These are phyloP conservation scores for Adineta ricciae DNA, from an alignment of 2,888 invertebrate genomes.

Conservation along the genomic window DNA sequence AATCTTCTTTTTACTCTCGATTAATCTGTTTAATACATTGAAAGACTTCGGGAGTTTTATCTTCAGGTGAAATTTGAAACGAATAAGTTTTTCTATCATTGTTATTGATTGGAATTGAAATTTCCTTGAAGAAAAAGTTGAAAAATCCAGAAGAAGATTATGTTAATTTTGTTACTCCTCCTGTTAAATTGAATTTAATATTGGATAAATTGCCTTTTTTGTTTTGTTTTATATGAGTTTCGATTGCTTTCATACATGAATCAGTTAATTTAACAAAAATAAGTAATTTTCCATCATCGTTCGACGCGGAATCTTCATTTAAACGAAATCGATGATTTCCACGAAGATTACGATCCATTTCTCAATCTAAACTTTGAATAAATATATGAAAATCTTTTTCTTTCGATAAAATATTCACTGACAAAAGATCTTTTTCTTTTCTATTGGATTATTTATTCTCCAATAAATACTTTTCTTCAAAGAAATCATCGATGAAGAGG, in stretches of 20 bases:
- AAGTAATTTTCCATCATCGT: background rate
- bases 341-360: background rate
- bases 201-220: background rate
- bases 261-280: conserved; percentile 4
- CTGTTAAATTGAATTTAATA: background rate
- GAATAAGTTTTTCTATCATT: background rate
- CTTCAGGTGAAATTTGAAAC: background rate
- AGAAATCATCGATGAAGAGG: too few species aligned
- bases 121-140: background rate
- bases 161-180: background rate
- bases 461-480: too few species aligned
- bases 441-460: too few species aligned
- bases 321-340: background rate
- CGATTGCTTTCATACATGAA: conserved; percentile 2
- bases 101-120: background rate
- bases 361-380: background rate
- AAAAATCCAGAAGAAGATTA: background rate
- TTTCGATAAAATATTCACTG: too few species aligned
- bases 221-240: background rate
- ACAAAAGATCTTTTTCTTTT: too few species aligned
- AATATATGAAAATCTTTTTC: too few species aligned
- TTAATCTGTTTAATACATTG: background rate
- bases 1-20: background rate
- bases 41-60: background rate
- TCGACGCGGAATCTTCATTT: background rate